Percentiles rank a stretch among this genome's conserved stretches.
Conservation (phyloP, 1,140 invertebrate genomes). For the Formica exsecta region DNA sequence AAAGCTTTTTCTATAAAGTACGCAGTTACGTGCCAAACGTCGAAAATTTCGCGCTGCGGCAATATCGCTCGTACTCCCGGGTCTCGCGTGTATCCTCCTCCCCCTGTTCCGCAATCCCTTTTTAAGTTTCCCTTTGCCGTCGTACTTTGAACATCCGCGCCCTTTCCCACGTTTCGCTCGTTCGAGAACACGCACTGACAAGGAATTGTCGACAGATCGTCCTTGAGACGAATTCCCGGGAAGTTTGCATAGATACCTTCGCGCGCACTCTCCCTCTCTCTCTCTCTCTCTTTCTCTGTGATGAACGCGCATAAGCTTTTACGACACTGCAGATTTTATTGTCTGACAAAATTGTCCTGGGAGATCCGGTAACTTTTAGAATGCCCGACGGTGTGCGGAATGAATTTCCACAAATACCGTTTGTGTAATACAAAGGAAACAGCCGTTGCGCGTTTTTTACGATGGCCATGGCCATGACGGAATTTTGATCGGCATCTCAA, state of each 20-base stretch:
- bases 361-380: conserved; percentile 26
- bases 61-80: conserved; percentile 48
- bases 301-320: conserved; percentile 59
- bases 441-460: not conserved
- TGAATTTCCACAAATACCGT: conserved; percentile 25
- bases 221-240: conserved; percentile 16
- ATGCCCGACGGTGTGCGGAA: conserved; percentile 17
- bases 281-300: not conserved
- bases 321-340: conserved; percentile 43
- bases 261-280: not conserved
- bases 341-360: conserved; percentile 47
- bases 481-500: conserved; percentile 25
- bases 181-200: conserved; percentile 23
- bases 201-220: conserved; percentile 39
- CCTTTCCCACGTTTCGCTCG: conserved; percentile 22
- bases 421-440: conserved; percentile 41
- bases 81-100: not conserved
- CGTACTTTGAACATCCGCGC: conserved; percentile 37
- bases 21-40: conserved; percentile 62
- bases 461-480: not conserved
- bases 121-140: conserved; percentile 35
- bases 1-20: conserved; percentile 74
- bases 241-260: conserved; percentile 41
- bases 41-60: conserved; percentile 53
- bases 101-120: conserved; percentile 4